phyloP scores from a whole-genome alignment of 2,888 invertebrate genomes.

The Hydriomena furcata region DNA sequence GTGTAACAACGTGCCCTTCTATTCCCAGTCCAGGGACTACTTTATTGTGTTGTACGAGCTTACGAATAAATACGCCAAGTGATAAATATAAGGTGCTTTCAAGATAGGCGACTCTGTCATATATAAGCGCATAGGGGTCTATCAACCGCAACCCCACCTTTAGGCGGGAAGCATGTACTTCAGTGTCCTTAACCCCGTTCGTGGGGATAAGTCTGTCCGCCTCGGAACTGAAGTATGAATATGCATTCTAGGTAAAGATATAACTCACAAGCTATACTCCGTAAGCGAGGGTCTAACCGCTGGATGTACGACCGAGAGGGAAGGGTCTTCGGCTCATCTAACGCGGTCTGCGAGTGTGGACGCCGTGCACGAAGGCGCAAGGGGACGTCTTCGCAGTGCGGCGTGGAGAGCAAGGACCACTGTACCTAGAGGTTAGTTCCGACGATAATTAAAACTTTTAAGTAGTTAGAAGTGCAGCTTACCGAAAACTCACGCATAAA shows the following conservation, averaged over 20 bases:
- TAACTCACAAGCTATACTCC: constrained; percentile 92
- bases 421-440: constrained; percentile 50
- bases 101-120: constrained; percentile 1
- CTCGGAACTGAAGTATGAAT: constrained; percentile 1
- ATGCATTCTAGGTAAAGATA: constrained; percentile 87
- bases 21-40: not conserved
- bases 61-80: not conserved
- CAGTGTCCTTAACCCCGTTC: not conserved
- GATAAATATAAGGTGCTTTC: not conserved
- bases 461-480: too few relatives aligned
- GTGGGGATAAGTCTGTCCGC: not conserved
- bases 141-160: constrained; percentile 11
- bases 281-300: constrained; percentile 89
- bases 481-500: too few relatives aligned
- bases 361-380: constrained; percentile 90
- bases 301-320: constrained; percentile 69
- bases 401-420: constrained; percentile 82
- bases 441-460: too few relatives aligned
- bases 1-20: not conserved
- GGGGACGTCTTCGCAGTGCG: constrained; percentile 87
- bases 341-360: constrained; percentile 90
- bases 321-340: constrained; percentile 73
- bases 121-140: not conserved
- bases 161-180: not conserved
- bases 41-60: not conserved